Base-by-base conservation (phyloP, 2,888 invertebrate species). In the Incurvaria masculella region DNA sequence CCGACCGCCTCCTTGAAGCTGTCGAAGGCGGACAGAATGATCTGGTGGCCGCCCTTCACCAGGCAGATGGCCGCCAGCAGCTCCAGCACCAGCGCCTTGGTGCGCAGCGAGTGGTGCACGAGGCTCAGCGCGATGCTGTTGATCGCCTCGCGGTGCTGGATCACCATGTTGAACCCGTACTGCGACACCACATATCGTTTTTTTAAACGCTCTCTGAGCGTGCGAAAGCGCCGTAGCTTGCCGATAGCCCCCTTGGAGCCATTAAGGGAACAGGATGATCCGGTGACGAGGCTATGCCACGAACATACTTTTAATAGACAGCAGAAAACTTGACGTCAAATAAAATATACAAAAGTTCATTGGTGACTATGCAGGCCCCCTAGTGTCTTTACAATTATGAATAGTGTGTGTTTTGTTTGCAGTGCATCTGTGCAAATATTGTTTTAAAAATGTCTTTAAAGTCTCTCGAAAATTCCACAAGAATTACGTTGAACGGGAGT, bases 201-300 rank as follows among this genome's bases (percentile, higher is more conserved):
- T 69, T 93, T 91, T 66, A 99, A 98, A 78, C 94, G 96, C 61
- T 94, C 91, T 93, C 99, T 97, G 39, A 99, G 83, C 0, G 97
- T 98, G 73, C 97, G 94, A 74, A 99, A 99, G 64, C 99, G 81
- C 58, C 86, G 83, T 64, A 99, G 98, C 55, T 87, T 85, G 48
- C 89, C 89, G 46, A 91, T 89, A 27, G 78, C 73, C 72, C 93
- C 93, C 75, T 97, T 97, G 73, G 99, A 99, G 75, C 97, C 94
- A 68, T 98, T 95, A 70, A 99, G 99, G 4, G 1, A 89, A 89
- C 47, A 98, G 81, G 57, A 98, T 97, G 63, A 98, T 95, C 74
- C 96, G 95, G 66, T 99, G 99, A n/a, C 99, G 99, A 17, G 97
- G 98, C 73, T 97, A 96, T 51, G 99, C 97, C 56, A 98, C 81